phyloP scores from a whole-genome alignment of 2,797 vertebrate genomes.

The Lutjanus campechanus region DNA sequence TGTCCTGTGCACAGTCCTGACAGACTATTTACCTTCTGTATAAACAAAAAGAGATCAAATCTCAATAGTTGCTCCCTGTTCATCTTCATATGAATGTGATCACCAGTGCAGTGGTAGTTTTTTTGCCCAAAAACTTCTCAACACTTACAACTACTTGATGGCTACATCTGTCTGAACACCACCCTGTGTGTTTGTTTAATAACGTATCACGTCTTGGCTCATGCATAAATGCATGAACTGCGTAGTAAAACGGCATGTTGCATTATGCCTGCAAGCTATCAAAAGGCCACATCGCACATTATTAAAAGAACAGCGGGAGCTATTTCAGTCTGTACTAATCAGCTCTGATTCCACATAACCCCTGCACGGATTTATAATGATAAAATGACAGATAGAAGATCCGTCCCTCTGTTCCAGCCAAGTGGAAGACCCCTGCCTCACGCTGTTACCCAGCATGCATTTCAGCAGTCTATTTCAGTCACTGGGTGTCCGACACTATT shows the following conservation, averaged over 20 bases:
- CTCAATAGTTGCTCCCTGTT: not conserved
- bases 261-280: conserved; percentile 32
- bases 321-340: conserved; percentile 50
- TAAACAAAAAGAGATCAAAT: not conserved
- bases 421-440: conserved; percentile 60
- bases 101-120: not conserved
- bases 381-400: conserved; percentile 49
- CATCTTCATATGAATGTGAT: not conserved
- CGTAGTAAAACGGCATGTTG: conserved; percentile 5
- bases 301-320: conserved; percentile 52
- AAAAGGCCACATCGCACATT: conserved; percentile 14
- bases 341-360: conserved; percentile 42
- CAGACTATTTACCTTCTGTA: not conserved
- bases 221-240: conserved; percentile 22
- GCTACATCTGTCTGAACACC: not conserved
- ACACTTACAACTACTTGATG: not conserved
- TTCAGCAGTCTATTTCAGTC: conserved; percentile 70
- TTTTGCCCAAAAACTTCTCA: not conserved
- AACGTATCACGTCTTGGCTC: conserved; percentile 4
- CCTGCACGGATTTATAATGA: conserved; percentile 47
- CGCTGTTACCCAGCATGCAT: conserved; percentile 70
- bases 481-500: conserved; percentile 66
- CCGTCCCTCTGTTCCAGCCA: conserved; percentile 37
- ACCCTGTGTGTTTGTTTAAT: conserved; percentile 15
- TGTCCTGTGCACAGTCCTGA: not conserved